Evolutionary conservation across 2,888 invertebrate species (phyloP).

Genomic region (Eilema depressum): DNA sequence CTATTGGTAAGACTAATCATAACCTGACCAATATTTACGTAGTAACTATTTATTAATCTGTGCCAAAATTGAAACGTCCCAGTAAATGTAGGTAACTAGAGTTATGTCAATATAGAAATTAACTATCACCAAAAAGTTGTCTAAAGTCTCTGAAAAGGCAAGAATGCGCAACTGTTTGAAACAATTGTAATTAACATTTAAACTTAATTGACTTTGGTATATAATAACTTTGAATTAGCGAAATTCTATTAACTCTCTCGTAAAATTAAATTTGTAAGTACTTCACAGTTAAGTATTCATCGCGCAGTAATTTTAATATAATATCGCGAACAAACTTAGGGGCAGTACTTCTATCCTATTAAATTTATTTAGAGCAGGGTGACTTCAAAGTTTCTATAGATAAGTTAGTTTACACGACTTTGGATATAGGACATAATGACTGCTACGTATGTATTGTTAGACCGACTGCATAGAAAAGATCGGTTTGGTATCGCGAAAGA

Average conservation of each 20-base stretch:
- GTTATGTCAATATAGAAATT: too few relatives aligned
- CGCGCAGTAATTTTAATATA: not conserved
- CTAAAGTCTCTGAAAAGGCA: not conserved
- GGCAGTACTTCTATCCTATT: not conserved
- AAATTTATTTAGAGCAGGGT: not conserved
- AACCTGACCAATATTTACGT: too few relatives aligned
- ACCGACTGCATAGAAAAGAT: too few relatives aligned
- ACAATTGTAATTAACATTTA: slow-evolving; percentile 12
- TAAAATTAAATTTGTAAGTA: slow-evolving; percentile 25
- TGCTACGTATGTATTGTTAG: too few relatives aligned
- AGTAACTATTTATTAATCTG: too few relatives aligned
- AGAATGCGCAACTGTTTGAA: slow-evolving; percentile 3
- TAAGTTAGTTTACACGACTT: too few relatives aligned
- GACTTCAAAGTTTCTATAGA: too few relatives aligned
- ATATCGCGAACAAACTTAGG: not conserved
- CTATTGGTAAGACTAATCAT: too few relatives aligned
- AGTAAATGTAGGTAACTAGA: too few relatives aligned
- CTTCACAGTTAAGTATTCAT: not conserved
- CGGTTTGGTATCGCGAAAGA: too few relatives aligned
- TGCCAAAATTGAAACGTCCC: too few relatives aligned
- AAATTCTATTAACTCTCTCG: slow-evolving; percentile 25
- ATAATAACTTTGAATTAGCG: slow-evolving; percentile 25
- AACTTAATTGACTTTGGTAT: slow-evolving; percentile 5
- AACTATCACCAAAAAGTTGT: not conserved
- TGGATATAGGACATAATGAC: too few relatives aligned